Percentiles rank a stretch among this genome's conserved stretches.
Conservation (phyloP, 30 jellyfish, hydroid and myxozoan species). For the Turritopsis dohrnii region DNA sequence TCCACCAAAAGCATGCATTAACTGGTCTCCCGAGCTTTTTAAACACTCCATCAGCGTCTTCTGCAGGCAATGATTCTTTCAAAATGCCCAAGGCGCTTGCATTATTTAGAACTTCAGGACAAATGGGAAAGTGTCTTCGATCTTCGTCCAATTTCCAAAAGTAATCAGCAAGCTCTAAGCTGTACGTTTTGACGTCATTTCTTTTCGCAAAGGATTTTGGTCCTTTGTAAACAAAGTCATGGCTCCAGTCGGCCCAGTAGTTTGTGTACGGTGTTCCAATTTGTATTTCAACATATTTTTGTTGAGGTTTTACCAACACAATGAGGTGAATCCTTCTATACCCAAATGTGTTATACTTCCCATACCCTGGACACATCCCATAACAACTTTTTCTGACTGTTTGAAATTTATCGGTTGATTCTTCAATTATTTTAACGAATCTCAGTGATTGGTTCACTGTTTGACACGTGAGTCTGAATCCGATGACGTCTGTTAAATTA, state of each 20-base stretch:
- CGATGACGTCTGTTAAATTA: neutral
- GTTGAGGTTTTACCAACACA: neutral
- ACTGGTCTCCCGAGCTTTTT: constrained; percentile 1
- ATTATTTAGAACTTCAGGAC: constrained; percentile 14
- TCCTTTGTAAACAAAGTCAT: constrained; percentile 9
- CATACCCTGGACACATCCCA: constrained; percentile 15
- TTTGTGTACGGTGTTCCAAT: constrained; percentile 12
- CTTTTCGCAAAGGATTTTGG: neutral
- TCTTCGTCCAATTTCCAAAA: constrained; percentile 5
- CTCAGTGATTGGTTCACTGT: constrained; percentile 1
- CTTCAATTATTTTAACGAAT: neutral
- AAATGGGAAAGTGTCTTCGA: neutral
- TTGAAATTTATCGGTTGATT: neutral
- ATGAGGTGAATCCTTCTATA: constrained; percentile 2
- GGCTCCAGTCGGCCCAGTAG: constrained; percentile 1
- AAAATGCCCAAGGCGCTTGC: constrained; percentile 19
- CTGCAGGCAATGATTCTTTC: neutral
- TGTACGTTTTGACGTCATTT: neutral
- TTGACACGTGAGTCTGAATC: constrained; percentile 5
- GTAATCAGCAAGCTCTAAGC: constrained; percentile 15
- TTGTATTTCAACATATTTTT: neutral
- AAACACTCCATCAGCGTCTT: constrained; percentile 6
- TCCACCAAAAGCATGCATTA: constrained; percentile 25
- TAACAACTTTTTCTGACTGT: neutral
- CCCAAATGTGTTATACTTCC: neutral